phyloP scores from a whole-genome alignment of 2,888 invertebrate genomes.

The Sipunculus nudus region DNA sequence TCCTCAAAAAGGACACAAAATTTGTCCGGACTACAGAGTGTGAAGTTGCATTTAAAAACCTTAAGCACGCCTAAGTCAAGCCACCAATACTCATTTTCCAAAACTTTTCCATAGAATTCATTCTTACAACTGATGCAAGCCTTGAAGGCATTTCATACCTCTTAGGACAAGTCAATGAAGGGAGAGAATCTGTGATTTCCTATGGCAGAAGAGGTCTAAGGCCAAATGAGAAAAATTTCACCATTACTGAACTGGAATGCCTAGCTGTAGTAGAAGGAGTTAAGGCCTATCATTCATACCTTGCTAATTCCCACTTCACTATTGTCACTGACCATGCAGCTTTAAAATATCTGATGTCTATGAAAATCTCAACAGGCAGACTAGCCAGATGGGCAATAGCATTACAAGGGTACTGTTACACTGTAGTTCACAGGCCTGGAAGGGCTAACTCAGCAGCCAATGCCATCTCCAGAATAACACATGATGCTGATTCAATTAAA shows the following conservation, averaged over 20 bases:
- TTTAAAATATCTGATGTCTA: neutral
- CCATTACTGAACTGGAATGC: neutral
- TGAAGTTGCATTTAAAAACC: too few species aligned
- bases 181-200: neutral
- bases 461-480: too few species aligned
- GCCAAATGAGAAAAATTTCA: neutral
- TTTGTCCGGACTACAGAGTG: neutral
- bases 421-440: neutral
- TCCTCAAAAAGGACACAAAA: neutral
- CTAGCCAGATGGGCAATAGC: neutral
- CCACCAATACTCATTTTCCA: too few species aligned
- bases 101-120: neutral
- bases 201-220: neutral
- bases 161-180: neutral
- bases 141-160: neutral
- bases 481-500: too few species aligned
- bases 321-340: neutral
- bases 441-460: neutral
- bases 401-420: neutral
- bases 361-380: neutral
- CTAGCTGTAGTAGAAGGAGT: neutral
- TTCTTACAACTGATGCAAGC: neutral
- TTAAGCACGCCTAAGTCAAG: too few species aligned
- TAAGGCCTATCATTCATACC: neutral
- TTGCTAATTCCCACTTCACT: neutral